These are phyloP conservation scores for Thalassarche chlororhynchos DNA, from an alignment of 2,113 vertebrate species.

Conservation along the genomic window DNA sequence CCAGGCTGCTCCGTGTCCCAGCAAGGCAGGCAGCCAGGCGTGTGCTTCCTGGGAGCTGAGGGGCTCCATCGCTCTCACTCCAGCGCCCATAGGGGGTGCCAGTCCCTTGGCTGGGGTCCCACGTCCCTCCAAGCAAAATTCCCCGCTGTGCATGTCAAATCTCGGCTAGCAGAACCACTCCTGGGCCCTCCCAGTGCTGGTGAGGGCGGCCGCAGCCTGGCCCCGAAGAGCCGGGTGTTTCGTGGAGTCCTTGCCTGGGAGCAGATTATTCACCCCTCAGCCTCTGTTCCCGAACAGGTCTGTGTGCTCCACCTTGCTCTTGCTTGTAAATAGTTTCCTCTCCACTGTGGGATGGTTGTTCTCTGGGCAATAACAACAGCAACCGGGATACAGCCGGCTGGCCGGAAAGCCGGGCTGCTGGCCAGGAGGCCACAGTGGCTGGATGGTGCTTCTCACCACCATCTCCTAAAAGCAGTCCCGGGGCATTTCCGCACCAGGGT, in stretches of 20 bases:
- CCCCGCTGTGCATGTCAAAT: neutral
- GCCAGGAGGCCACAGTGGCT: neutral
- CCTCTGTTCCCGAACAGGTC: slow-evolving; percentile 38
- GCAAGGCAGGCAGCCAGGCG: neutral
- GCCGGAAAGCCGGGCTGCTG: neutral
- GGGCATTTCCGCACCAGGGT: accelerated
- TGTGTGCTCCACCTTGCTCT: slow-evolving; percentile 22
- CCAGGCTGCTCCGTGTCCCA: neutral
- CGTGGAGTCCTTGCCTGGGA: neutral
- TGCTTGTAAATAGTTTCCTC: neutral
- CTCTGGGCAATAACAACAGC: neutral
- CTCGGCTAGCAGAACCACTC: neutral
- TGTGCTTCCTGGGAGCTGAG: neutral
- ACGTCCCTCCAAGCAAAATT: neutral
- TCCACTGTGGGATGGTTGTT: neutral
- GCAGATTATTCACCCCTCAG: slow-evolving; percentile 27
- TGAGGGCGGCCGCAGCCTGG: neutral
- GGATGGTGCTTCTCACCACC: neutral
- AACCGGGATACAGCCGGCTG: neutral
- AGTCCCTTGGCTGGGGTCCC: neutral
- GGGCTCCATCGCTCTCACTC: neutral
- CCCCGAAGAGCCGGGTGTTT: neutral
- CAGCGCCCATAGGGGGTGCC: neutral
- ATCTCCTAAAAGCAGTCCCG: neutral
- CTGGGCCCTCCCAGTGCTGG: neutral